These are phyloP conservation scores for Apis dorsata DNA, from an alignment of 1,140 invertebrate species.

Conservation along the genomic window DNA sequence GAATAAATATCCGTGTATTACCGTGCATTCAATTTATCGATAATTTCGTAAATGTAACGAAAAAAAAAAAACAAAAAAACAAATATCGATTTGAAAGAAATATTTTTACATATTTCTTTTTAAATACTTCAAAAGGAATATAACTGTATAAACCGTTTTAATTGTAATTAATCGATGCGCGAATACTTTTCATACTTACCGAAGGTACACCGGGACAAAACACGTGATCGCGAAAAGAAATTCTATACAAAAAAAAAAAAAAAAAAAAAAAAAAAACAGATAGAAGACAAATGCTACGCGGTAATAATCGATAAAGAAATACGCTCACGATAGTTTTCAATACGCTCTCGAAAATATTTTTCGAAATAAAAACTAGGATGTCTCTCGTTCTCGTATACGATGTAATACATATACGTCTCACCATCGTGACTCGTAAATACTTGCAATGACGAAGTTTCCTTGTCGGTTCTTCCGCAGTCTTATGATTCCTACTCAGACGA, in stretches of 20 bases:
- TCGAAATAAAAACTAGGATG: background rate
- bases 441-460: background rate
- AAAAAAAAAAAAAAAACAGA: background rate
- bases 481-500: conserved; percentile 45
- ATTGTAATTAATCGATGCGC: too few species aligned
- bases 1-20: too few species aligned
- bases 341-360: background rate
- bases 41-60: too few species aligned
- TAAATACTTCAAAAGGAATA: too few species aligned
- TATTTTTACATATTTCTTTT: too few species aligned
- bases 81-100: too few species aligned
- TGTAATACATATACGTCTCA: background rate
- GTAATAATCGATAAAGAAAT: conserved; percentile 1
- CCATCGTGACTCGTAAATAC: background rate
- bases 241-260: background rate
- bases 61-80: too few species aligned
- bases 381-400: background rate
- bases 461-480: conserved; percentile 55
- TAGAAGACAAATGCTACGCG: conserved; percentile 12
- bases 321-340: background rate
- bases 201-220: conserved; percentile 24
- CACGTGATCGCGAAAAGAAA: conserved; percentile 31
- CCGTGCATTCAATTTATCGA: too few species aligned
- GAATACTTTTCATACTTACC: too few species aligned
- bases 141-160: too few species aligned